A percentile compares a stretch with the other conserved stretches of the same genome.
These are phyloP conservation scores for Syrrhaptes paradoxus DNA, from an alignment of 2,113 vertebrate species.

Conservation along the genomic window DNA sequence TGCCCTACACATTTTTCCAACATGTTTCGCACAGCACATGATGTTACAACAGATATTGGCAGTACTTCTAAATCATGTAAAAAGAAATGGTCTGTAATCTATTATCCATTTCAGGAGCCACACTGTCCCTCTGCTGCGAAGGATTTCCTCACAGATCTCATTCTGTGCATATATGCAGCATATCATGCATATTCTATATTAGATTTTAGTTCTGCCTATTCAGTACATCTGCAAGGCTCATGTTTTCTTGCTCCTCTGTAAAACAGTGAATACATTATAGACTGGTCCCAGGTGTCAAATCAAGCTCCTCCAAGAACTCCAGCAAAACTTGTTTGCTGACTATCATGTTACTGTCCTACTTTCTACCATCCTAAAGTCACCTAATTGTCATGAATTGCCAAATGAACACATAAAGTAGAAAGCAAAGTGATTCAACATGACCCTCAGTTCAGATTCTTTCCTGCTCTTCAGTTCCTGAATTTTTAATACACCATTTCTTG, in stretches of 20 bases:
- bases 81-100: background rate
- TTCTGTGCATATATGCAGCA: background rate
- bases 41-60: background rate
- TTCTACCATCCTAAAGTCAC: constrained; percentile 42
- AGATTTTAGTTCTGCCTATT: constrained; percentile 45
- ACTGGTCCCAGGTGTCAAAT: background rate
- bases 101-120: background rate
- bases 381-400: constrained; percentile 50
- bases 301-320: constrained; percentile 14
- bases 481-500: constrained; percentile 37
- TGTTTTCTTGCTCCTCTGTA: background rate
- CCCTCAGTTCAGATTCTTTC: constrained; percentile 7
- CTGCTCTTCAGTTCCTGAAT: constrained; percentile 12
- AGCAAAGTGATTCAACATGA: background rate
- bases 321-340: constrained; percentile 40
- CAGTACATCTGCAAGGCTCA: background rate
- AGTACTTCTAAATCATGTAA: background rate
- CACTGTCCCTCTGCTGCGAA: background rate
- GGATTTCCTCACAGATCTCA: constrained; percentile 9
- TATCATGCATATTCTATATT: constrained; percentile 35
- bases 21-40: background rate
- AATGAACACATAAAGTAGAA: constrained; percentile 31
- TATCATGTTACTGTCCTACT: constrained; percentile 29
- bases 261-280: background rate
- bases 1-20: background rate